Evolutionary conservation across 2,113 vertebrate genomes (phyloP).

Genomic region (Parus major): DNA sequence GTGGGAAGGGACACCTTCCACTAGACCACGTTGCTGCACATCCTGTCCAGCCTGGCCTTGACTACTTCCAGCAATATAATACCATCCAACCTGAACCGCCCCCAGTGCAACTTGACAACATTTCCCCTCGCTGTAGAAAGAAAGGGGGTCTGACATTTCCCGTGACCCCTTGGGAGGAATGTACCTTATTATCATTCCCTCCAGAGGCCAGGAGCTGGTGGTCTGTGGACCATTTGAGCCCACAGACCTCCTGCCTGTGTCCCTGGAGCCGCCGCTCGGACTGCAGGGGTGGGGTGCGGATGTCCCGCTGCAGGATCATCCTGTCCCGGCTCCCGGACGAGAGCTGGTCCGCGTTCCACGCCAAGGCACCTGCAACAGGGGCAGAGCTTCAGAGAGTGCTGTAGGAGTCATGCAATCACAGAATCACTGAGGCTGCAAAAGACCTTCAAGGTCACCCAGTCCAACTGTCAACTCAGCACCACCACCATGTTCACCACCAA

Average conservation of each 20-base stretch:
- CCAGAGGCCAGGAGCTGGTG: slow-evolving; percentile 96
- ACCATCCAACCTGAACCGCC: not conserved
- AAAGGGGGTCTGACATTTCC: not conserved
- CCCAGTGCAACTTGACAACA: not conserved
- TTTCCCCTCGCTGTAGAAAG: not conserved
- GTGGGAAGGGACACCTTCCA: not conserved
- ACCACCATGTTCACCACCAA: not conserved
- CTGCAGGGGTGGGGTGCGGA: slow-evolving; percentile 90
- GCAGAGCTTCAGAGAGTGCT: rapidly evolving
- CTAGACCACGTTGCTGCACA: not conserved
- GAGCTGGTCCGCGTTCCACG: slow-evolving; percentile 97
- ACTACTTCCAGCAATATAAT: rapidly evolving
- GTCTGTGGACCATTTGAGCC: slow-evolving; percentile 98
- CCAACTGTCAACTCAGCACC: not conserved
- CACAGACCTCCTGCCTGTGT: slow-evolving; percentile 97
- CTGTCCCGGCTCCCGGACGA: slow-evolving; percentile 95
- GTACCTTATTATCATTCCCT: slow-evolving; percentile 97
- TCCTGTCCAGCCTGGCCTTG: not conserved
- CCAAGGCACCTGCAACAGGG: slow-evolving; percentile 83
- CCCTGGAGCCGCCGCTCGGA: slow-evolving; percentile 94
- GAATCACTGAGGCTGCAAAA: not conserved
- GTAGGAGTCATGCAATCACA: not conserved
- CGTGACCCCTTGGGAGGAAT: not conserved
- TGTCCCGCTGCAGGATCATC: slow-evolving; percentile 95
- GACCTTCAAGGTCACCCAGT: not conserved